A percentile compares a stretch with the other conserved stretches of the same genome.
Conservation (phyloP, 2,888 invertebrate species). For the Orthosia gothica region DNA sequence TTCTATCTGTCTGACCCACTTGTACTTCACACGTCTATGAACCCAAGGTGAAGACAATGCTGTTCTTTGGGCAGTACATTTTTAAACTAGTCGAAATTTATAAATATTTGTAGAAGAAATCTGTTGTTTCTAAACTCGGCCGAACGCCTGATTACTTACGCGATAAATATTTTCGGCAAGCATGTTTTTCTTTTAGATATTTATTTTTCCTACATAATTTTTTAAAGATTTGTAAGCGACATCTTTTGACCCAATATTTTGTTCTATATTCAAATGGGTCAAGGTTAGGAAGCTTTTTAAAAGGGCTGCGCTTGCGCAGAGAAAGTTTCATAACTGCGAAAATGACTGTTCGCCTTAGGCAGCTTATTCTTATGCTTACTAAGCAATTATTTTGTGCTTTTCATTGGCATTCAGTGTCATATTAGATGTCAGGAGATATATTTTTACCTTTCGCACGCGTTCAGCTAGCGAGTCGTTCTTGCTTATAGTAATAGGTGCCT, state of each 20-base stretch:
- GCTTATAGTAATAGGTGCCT: conserved; percentile 91
- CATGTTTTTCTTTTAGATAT: conserved; percentile 4
- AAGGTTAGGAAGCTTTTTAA: conserved; percentile 24
- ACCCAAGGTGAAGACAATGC: conserved; percentile 74
- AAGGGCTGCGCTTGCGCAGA: conserved; percentile 10
- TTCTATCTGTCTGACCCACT: conserved; percentile 83
- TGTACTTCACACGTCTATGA: conserved; percentile 69
- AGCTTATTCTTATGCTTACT: neutral
- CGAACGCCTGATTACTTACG: conserved; percentile 1
- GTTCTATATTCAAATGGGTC: conserved; percentile 22
- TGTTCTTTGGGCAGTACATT: conserved; percentile 58
- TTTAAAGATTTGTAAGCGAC: neutral
- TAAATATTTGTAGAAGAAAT: conserved; percentile 41
- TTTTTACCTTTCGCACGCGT: conserved; percentile 93
- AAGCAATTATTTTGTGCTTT: neutral
- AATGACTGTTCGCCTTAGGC: neutral
- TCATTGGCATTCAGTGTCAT: neutral
- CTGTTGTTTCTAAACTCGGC: conserved; percentile 22
- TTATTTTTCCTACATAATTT: neutral
- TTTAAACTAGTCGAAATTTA: conserved; percentile 49
- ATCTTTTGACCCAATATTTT: conserved; percentile 2
- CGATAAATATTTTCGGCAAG: conserved; percentile 13
- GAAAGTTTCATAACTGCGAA: neutral
- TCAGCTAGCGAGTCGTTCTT: conserved; percentile 94
- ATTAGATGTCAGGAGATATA: neutral